Evolutionary conservation across 2,797 vertebrate species (phyloP), one percentile per base, ranked within the genome.

Genomic region (Megalops cyprinoides): DNA sequence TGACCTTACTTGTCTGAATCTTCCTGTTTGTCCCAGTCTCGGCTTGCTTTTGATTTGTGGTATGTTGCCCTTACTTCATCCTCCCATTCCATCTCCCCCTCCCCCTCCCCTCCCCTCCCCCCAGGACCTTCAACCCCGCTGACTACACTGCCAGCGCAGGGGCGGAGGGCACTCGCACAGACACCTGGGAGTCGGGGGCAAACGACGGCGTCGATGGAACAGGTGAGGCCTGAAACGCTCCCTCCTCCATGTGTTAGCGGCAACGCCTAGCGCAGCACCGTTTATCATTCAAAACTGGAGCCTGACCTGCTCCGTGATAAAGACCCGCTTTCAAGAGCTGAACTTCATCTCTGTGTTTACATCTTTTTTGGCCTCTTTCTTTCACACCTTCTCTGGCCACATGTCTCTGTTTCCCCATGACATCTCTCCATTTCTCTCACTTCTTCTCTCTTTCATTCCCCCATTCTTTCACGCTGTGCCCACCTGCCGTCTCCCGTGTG

Each of bases 51-150:
- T 48, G 3, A 44, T 44, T 20, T 20, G 5, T 20, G 3, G 1
- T 39, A 2, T 73, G 42, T 12, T n/a, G 37, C 1, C 37, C 3
- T 37, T 20, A 15, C 28, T 39, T n/a, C 67, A 28, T 0, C 4
- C 0, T 71, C 31, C 65, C 23, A 12, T 28, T 0, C 51, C 48
- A 1, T 79, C 37, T 82, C n/a, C 46, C 62, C 6, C 53, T 69
- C 14, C 10, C 23, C 58, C 18, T 18, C 69, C 6, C 14, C 8
- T 44, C 37, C 0, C 31, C 58, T 69, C 39, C n/a, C 37, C 51
- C 42, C 86, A 99, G 98, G 87, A 98, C 95, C 55, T 98, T 98
- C 92, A 97, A 99, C 89, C 96, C 97, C 87, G 95, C 96, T 82
- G 98, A 99, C 84, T 99, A 96, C 92, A 91, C 92, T 0, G 84